phyloP scores from a whole-genome alignment of 2,797 vertebrate species.

The Gobio occitaniae region DNA sequence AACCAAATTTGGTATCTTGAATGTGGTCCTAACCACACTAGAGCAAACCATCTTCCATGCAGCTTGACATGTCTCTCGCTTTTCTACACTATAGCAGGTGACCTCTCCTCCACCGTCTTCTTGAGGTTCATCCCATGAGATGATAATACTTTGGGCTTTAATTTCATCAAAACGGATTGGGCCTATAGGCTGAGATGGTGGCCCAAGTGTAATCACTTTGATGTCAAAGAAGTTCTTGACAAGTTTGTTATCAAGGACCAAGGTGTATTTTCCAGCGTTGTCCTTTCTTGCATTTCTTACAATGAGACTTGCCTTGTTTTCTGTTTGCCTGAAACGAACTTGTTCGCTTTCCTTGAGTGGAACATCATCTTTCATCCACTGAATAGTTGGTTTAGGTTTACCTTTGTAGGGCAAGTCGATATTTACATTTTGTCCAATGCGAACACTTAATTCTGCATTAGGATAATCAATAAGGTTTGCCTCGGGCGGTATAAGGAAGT shows the following conservation, averaged over 20 bases:
- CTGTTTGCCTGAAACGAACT: conserved; percentile 92
- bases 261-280: conserved; percentile 92
- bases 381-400: conserved; percentile 91
- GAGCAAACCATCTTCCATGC: conserved; percentile 98
- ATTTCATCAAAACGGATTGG: conserved; percentile 93
- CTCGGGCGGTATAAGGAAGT: conserved; percentile 89
- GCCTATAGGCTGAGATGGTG: conserved; percentile 90
- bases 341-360: conserved; percentile 94
- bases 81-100: conserved; percentile 95
- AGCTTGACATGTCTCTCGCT: conserved; percentile 92
- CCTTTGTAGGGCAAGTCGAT: conserved; percentile 94
- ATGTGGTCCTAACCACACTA: conserved; percentile 90
- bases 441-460: conserved; percentile 88
- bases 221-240: conserved; percentile 89
- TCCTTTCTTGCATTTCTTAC: conserved; percentile 93
- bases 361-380: conserved; percentile 93
- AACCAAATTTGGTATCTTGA: conserved; percentile 93
- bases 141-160: conserved; percentile 92
- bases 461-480: conserved; percentile 90
- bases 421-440: conserved; percentile 93
- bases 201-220: conserved; percentile 87
- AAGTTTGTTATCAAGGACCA: conserved; percentile 91
- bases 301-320: conserved; percentile 89
- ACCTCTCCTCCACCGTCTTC: conserved; percentile 95
- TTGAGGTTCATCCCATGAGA: conserved; percentile 94